Evolutionary conservation across 2,797 vertebrate species (phyloP), one percentile per base, ranked within the genome.

Genomic region (Sandelia bainsii): DNA sequence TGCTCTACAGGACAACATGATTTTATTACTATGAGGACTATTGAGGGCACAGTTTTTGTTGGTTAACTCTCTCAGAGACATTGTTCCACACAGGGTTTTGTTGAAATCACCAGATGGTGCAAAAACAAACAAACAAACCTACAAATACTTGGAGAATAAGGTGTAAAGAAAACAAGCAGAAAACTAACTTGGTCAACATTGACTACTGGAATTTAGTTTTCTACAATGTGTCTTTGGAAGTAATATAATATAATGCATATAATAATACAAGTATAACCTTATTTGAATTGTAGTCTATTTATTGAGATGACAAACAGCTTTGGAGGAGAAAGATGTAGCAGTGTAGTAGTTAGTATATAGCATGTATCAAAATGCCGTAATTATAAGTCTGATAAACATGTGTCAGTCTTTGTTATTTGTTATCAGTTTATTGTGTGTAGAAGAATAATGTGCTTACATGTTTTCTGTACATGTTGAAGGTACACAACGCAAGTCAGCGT

Each of bases 11-110:
- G 72, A 79, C 68, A 66, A 68, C 46, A 51, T 14, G 52, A 8
- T 40, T 59, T 59, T 66, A 82, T 86, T 77, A 75, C 48, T 77
- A 85, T 83, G 65, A 79, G 83, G 70, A 79, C 16, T 79, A 84
- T 81, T 84, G 65, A 80, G 82, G 72, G 77, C 16, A 42, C 68
- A 50, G 32, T 62, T 5, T 27, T 57, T 74, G 45, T 44, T 66
- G 52, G 60, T 68, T 23, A 53, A 59, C 51, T 72, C 56, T 45
- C 56, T 60, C 37, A 20, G 39, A 80, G 65, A 10, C 51, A 46
- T 53, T 69, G 61, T 80, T 83, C 69, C 23, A 5, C 51, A 42
- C 51, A 69, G 72, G 49, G 65, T 75, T 78, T 66, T 72, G 64
- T 54, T 61, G n/a, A 72, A 84, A 67, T 81, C 32, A 51, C 66